A percentile compares a stretch with the other conserved stretches of the same genome.
These are phyloP conservation scores for Nasonovia ribisnigri DNA, from an alignment of 2,888 invertebrate genomes.

Conservation along the genomic window DNA sequence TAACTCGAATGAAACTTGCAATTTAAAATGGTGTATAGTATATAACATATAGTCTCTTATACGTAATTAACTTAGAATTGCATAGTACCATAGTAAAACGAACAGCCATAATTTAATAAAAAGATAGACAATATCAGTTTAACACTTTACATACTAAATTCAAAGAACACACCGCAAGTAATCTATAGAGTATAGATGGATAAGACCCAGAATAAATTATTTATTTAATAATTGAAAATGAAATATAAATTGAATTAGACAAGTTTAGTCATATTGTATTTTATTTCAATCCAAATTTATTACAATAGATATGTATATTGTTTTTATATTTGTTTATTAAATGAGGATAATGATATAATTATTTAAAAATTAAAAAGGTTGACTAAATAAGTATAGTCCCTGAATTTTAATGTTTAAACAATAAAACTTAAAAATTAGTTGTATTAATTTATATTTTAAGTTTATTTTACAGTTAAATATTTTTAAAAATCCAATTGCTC, in stretches of 20 bases:
- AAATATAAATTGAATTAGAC: not conserved
- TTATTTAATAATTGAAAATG: not conserved
- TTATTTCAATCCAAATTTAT: not conserved
- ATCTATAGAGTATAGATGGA: not conserved
- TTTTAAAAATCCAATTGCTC: not conserved
- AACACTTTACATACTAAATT: constrained; percentile 4
- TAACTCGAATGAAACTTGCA: not conserved
- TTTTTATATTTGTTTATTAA: not conserved
- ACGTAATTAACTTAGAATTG: not conserved
- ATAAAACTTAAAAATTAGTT: not conserved
- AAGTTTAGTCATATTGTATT: not conserved
- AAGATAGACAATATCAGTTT: not conserved
- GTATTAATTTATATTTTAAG: not conserved
- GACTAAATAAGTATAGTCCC: not conserved
- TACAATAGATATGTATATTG: not conserved
- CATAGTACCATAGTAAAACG: not conserved
- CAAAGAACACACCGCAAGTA: not conserved
- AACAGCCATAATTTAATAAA: not conserved
- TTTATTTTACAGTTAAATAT: not conserved
- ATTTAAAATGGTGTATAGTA: not conserved
- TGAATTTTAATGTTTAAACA: not conserved
- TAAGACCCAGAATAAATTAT: not conserved
- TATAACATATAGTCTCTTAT: not conserved
- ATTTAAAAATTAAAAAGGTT: not conserved
- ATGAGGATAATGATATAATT: not conserved